Base-by-base conservation (phyloP, 2,113 vertebrate species). In the Atrichornis clamosus region DNA sequence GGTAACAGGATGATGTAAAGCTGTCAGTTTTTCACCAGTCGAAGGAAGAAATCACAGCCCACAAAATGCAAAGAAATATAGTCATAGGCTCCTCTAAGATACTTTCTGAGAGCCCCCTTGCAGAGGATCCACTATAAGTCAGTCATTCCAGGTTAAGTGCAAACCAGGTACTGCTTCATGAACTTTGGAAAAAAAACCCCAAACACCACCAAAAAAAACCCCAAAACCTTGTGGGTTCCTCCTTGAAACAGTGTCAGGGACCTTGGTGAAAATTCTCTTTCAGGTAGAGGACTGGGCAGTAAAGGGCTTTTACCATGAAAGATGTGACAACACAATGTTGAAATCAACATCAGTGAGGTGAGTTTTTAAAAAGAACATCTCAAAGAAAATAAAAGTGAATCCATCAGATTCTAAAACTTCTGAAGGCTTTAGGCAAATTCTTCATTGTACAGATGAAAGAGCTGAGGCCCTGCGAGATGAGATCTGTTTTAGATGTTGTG, bases 1-100 rank as follows among this genome's bases (percentile, higher is more conserved):
- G 64, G 60, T 92, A 96, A 64, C 82, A 92, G 90, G 60, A 81
- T 74, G 59, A 86, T 88, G 49, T 53, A 73, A 44, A 84, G 52
- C 76, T 96, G 92, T 94, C 93, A 95, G 6, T 94, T 90, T 72
- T 89, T 88, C 65, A 67, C 39, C 59, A 86, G 68, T 85, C 30
- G 86, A 63, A 94, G 87, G 33, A 49, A 79, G 65, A 13, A 86
- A 90, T 86, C 68, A 78, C 92, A 94, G 46, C 90, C 79, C 73
- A 94, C 95, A 91, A 89, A 87, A 64, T 4, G 32, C 46, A 72
- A 77, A 80, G 68, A 89, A 70, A 90, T 87, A 39, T 20, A 93
- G 87, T 64, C 63, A 84, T 20, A 49, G 21, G 77, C 33, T 80
- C 23, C 33, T 89, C 26, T 53, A 10, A 30, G 50, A 59, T 18